A percentile compares a stretch with the other conserved stretches of the same genome.
These are phyloP conservation scores for Parapristionchus giblindavisi DNA, from an alignment of 2,888 invertebrate genomes.

Conservation along the genomic window DNA sequence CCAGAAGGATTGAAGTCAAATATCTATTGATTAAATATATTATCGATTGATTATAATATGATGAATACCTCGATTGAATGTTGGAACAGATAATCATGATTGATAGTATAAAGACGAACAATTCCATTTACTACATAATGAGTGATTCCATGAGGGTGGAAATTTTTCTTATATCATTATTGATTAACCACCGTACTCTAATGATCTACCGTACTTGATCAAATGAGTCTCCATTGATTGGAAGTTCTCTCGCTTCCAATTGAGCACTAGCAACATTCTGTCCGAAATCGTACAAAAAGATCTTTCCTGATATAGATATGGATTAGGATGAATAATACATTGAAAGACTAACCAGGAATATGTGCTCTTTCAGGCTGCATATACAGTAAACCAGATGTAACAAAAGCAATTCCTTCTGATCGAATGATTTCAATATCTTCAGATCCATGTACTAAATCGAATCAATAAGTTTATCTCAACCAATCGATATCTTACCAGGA, in stretches of 20 bases:
- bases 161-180: slow-evolving; percentile 38
- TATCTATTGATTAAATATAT: not conserved
- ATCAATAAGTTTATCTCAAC: not conserved
- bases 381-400: slow-evolving; percentile 52
- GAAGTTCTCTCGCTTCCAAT: slow-evolving; percentile 17
- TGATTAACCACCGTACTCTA: not conserved
- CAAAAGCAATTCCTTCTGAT: slow-evolving; percentile 46
- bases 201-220: not conserved
- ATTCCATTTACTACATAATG: slow-evolving; percentile 45
- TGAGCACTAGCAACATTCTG: not conserved
- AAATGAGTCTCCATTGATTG: slow-evolving; percentile 37
- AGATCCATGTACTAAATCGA: slow-evolving; percentile 49
- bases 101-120: slow-evolving; percentile 49
- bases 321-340: not conserved
- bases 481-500: slow-evolving; percentile 25
- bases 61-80: slow-evolving; percentile 46
- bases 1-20: slow-evolving; percentile 19
- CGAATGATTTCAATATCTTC: slow-evolving; percentile 54
- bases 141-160: slow-evolving; percentile 56
- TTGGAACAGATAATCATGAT: slow-evolving; percentile 46
- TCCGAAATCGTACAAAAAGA: slow-evolving; percentile 51
- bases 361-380: slow-evolving; percentile 37
- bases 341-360: not conserved
- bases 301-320: slow-evolving; percentile 43
- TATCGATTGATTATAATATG: not conserved